Evolutionary conservation across 2,888 invertebrate genomes (phyloP), one percentile per base, ranked within the genome.

Genomic region (Mermis nigrescens): DNA sequence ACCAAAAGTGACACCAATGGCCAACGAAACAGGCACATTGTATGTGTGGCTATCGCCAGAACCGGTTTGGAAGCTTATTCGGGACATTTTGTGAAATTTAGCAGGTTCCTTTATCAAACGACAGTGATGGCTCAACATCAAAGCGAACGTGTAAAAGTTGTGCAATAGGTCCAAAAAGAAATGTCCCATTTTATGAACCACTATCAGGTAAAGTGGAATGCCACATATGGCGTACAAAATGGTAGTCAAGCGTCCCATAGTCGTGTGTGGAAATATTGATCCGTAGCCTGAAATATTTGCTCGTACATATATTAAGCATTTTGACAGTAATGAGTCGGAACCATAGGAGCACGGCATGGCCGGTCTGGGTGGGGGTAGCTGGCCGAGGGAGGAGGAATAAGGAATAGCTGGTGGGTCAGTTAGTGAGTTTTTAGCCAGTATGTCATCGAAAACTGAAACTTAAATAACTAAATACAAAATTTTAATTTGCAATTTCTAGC

Each of bases 171-270:
- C 62, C 31, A 70, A 60, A 58, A 66, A 70, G 55, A 68, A 64
- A 31, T 66, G 62, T 19, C 70, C 70, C 38, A 70, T 63, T 58
- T 69, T 68, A 61, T 70, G 70, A 29, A 70, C 62, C 52, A 70
- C 68, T 68, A 69, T 70, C 26, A 70, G 64, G 28, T 69, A 67
- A 15, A 70, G 59, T 7, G 70, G 70, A 57, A 70, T 70, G 12
- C 70, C 70, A 4, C 69, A 64, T 2, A 68, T 66, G 2, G 70
- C 69, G 59, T 70, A 70, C n/a, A 66, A 27, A 29, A 53, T 53
- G 4, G 54, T 53, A 7, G 54, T 31, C 27, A 53, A 28, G 4
- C 54, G 54, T 12, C 54, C 54, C 7, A 24, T 15, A 7, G 12
- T 31, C 15, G 54, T 53, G 31, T 53, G 54, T 12, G 54, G 54